phyloP scores from a whole-genome alignment of 1,140 invertebrate genomes.

The Aricia agestis region DNA sequence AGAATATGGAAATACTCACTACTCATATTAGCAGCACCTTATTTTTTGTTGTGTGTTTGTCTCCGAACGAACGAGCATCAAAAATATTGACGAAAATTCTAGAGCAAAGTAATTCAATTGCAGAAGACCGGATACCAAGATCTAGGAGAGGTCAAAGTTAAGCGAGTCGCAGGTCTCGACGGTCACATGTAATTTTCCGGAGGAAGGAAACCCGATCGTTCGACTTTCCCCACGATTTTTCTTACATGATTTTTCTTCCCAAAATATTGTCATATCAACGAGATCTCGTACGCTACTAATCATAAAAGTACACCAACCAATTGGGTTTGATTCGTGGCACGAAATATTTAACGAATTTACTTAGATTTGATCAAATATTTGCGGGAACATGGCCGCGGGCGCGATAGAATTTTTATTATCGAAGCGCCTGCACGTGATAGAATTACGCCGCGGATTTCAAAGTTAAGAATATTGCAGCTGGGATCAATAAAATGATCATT shows the following conservation, averaged over 20 bases:
- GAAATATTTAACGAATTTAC: slow-evolving; percentile 14
- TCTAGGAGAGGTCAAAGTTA: too few relatives aligned
- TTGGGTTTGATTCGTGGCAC: neutral
- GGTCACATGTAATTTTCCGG: neutral
- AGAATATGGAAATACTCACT: too few relatives aligned
- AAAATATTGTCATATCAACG: neutral
- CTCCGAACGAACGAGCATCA: too few relatives aligned
- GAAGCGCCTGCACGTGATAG: slow-evolving; percentile 1
- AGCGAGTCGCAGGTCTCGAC: slow-evolving; percentile 37
- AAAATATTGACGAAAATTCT: too few relatives aligned
- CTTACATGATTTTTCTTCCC: neutral
- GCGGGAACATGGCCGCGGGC: neutral
- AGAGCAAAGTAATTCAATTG: too few relatives aligned
- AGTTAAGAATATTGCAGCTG: neutral
- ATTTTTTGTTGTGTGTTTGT: too few relatives aligned
- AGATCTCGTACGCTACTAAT: neutral
- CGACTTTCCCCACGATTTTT: neutral
- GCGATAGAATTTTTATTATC: slow-evolving; percentile 10
- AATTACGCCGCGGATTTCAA: neutral
- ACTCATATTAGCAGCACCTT: too few relatives aligned
- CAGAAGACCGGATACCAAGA: too few relatives aligned
- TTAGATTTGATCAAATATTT: slow-evolving; percentile 9
- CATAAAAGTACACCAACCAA: neutral
- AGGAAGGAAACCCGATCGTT: neutral
- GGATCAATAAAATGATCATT: too few relatives aligned